Evolutionary conservation across 2,888 invertebrate genomes (phyloP).

Genomic region (Eumerus sabulonum): DNA sequence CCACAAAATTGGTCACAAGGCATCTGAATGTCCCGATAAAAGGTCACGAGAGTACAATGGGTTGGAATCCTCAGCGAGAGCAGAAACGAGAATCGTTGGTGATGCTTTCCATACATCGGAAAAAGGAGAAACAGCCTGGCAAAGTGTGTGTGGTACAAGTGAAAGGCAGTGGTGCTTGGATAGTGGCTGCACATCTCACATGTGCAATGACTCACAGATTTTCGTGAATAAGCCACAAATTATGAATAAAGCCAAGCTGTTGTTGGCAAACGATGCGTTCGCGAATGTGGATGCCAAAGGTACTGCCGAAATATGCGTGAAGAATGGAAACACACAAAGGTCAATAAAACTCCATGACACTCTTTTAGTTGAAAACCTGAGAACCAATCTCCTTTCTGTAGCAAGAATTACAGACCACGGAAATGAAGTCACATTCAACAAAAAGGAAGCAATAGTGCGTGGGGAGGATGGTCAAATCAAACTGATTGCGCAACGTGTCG

Average conservation of each 20-base stretch:
- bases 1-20: too few relatives aligned
- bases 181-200: slow-evolving; percentile 34
- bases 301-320: slow-evolving; percentile 21
- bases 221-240: background rate
- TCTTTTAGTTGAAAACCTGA: slow-evolving; percentile 18
- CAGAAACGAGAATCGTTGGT: too few relatives aligned
- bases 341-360: slow-evolving; percentile 26
- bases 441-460: slow-evolving; percentile 10
- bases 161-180: slow-evolving; percentile 9
- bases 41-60: too few relatives aligned
- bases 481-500: slow-evolving; percentile 6
- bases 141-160: background rate
- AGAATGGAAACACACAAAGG: slow-evolving; percentile 19
- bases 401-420: slow-evolving; percentile 40
- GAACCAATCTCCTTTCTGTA: slow-evolving; percentile 36
- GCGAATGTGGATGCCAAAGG: slow-evolving; percentile 10
- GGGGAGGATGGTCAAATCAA: slow-evolving; percentile 26
- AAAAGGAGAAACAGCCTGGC: background rate
- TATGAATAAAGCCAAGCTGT: slow-evolving; percentile 6
- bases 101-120: background rate
- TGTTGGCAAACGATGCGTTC: slow-evolving; percentile 6
- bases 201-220: slow-evolving; percentile 27
- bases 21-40: too few relatives aligned
- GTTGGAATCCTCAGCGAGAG: too few relatives aligned
- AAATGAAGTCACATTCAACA: slow-evolving; percentile 31